These are phyloP conservation scores for Barypeithes pellucidus DNA, from an alignment of 2,888 invertebrate genomes.

Conservation along the genomic window DNA sequence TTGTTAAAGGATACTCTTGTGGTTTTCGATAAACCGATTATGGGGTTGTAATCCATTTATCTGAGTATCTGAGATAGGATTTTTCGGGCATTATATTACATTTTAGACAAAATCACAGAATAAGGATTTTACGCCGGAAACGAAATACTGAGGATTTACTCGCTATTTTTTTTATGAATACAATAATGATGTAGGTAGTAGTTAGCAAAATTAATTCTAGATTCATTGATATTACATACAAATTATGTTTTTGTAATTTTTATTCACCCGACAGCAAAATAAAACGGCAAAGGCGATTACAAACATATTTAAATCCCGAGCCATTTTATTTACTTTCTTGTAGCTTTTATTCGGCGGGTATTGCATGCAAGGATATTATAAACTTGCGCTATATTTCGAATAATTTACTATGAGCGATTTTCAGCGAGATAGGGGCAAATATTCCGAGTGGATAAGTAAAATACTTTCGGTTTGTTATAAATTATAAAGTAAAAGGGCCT, in stretches of 20 bases:
- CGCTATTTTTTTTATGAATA: too few relatives aligned
- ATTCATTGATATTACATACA: too few relatives aligned
- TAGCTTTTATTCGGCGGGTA: slow-evolving; percentile 45
- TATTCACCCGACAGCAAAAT: too few relatives aligned
- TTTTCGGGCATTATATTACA: slow-evolving; percentile 37
- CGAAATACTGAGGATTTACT: too few relatives aligned
- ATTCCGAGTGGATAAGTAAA: slow-evolving; percentile 63
- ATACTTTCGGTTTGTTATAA: slow-evolving; percentile 65
- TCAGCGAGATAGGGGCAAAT: slow-evolving; percentile 60
- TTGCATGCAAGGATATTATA: slow-evolving; percentile 58
- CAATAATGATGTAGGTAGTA: too few relatives aligned
- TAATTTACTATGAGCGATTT: slow-evolving; percentile 57
- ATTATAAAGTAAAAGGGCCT: slow-evolving; percentile 63
- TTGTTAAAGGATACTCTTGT: slow-evolving; percentile 39
- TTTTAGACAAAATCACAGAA: too few relatives aligned
- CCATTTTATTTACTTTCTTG: slow-evolving; percentile 54
- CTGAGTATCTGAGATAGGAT: slow-evolving; percentile 41
- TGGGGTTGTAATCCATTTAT: slow-evolving; percentile 40
- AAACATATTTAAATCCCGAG: slow-evolving; percentile 49
- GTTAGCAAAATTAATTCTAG: too few relatives aligned
- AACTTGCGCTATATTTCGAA: slow-evolving; percentile 60
- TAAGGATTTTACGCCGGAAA: too few relatives aligned
- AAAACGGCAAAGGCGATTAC: too few relatives aligned
- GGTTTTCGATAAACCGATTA: slow-evolving; percentile 54
- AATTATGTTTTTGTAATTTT: too few relatives aligned